Evolutionary conservation across 2,888 invertebrate species (phyloP).

Genomic region (Phengaris alcon): DNA sequence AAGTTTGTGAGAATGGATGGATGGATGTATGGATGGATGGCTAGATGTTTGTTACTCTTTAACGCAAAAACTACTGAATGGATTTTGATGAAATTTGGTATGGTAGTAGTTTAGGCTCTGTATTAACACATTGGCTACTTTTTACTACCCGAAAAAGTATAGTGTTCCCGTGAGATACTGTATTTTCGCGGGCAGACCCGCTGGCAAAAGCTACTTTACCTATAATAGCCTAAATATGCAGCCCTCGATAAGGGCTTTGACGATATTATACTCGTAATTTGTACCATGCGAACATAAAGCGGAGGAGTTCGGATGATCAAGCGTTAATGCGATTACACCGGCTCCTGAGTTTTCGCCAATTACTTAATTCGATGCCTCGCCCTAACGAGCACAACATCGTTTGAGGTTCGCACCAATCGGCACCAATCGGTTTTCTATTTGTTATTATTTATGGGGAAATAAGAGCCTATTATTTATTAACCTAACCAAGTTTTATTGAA

Average conservation of each 20-base stretch:
- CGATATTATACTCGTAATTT: background rate
- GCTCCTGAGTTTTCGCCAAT: constrained; percentile 43
- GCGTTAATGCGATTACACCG: constrained; percentile 45
- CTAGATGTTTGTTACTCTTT: too few species aligned
- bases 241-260: background rate
- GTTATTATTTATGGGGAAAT: background rate
- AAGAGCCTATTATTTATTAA: background rate
- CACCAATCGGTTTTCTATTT: constrained; percentile 11
- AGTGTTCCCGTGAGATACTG: too few species aligned
- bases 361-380: constrained; percentile 41
- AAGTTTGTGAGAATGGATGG: too few species aligned
- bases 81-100: too few species aligned
- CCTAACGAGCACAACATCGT: constrained; percentile 40
- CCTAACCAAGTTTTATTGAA: too few species aligned
- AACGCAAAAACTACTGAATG: too few species aligned
- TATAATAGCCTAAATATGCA: background rate
- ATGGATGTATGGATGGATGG: too few species aligned
- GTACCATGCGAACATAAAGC: constrained; percentile 33
- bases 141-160: too few species aligned
- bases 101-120: too few species aligned
- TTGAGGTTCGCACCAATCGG: constrained; percentile 24
- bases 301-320: constrained; percentile 42
- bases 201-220: too few species aligned
- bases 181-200: too few species aligned
- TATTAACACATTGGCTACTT: too few species aligned